Evolutionary conservation across 2,113 vertebrate genomes (phyloP), one percentile per base, ranked within the genome.

Genomic region (Parus major): DNA sequence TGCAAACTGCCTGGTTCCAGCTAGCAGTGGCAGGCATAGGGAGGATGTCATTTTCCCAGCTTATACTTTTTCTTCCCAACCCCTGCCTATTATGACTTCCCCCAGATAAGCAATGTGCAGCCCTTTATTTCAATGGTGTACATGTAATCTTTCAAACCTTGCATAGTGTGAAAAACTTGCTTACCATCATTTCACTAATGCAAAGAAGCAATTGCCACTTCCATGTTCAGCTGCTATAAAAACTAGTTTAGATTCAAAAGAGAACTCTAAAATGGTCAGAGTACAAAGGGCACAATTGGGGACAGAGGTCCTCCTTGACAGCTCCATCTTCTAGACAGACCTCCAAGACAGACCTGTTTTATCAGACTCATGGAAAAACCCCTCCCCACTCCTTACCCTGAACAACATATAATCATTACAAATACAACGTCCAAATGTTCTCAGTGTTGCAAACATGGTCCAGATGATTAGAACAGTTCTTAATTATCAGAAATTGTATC

Each of bases 401-500:
- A 24, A 63, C 44, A 76, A 41, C 52, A 64, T 61, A 60, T 76
- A 60, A 87, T 55, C 28, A 93, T 20, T 28, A 84, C 15, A 82
- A 87, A 87, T 29, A 59, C 4, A 2, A 61, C 2, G 6, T 68
- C 60, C 82, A 94, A 90, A 66, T 31, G 53, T 47, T 86, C 79
- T 86, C 71, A 36, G 22, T 24, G 25, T 52, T 80, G 75, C 39
- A 42, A 33, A n/a, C 60, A 61, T 3, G 66, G 82, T 50, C 35
- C 22, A 70, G 82, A 88, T 64, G 20, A 95, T 88, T 94, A 75
- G 60, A 90, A 86, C 1, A 68, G 56, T 27, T 91, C 66, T 73
- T 97, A 95, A 96, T 95, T 94, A 96, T 64, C 68, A 96, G 88
- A 84, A 96, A 81, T 83, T 92, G 73, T 73, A 66, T 72, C 72